Conservation (phyloP, 2,888 invertebrate genomes). For the Himalopsyche tibetana region DNA sequence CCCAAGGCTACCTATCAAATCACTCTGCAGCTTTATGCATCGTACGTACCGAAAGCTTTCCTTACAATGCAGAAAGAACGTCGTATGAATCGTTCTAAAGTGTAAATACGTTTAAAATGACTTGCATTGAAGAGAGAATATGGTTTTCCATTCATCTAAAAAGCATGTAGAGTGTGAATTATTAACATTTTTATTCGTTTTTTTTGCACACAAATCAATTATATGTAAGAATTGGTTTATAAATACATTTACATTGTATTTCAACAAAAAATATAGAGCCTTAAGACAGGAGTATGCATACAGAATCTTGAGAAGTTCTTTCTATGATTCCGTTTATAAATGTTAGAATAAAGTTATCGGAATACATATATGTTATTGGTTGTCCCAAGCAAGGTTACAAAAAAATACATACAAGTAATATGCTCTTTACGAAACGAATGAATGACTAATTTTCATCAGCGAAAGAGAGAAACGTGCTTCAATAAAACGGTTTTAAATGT, state of each 20-base stretch:
- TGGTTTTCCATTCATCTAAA: background rate
- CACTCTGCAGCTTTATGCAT: conserved; percentile 14
- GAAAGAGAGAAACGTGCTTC: no score
- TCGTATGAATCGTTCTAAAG: conserved; percentile 50
- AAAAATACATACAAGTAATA: no score
- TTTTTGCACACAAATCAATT: background rate
- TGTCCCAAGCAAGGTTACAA: no score
- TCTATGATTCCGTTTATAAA: no score
- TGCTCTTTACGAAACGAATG: no score
- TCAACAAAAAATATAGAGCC: no score
- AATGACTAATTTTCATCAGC: no score
- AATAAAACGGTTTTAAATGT: no score
- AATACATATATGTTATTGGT: no score
- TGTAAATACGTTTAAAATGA: conserved; percentile 58
- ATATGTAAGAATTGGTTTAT: background rate
- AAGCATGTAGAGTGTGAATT: background rate
- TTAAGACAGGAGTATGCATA: no score
- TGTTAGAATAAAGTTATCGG: no score
- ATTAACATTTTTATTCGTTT: background rate
- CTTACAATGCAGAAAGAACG: background rate
- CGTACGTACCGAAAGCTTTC: conserved; percentile 7
- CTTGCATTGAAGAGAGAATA: conserved; percentile 49
- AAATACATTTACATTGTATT: background rate
- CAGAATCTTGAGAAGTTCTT: no score
- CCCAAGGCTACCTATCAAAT: conserved; percentile 58